phyloP scores from a whole-genome alignment of 2,797 vertebrate genomes.

The Channallabes apus region DNA sequence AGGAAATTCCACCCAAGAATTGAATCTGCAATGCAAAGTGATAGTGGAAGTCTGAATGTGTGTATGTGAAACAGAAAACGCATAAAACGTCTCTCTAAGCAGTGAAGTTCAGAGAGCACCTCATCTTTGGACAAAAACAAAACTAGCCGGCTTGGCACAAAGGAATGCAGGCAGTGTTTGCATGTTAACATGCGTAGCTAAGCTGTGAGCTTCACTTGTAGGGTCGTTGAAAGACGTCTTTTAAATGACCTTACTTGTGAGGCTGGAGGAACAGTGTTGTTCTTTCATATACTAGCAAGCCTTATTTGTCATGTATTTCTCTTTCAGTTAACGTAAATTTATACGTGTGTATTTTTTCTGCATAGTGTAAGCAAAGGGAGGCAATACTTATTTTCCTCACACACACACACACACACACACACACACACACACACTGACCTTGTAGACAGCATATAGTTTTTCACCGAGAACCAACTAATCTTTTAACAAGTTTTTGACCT shows the following conservation, averaged over 20 bases:
- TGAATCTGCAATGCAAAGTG: conserved; percentile 53
- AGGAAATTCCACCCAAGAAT: conserved; percentile 53
- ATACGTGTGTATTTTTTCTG: not conserved
- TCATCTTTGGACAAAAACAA: not conserved
- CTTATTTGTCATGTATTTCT: not conserved
- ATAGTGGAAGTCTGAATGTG: conserved; percentile 10
- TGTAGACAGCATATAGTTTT: not conserved
- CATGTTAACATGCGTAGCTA: not conserved
- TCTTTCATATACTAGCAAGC: not conserved
- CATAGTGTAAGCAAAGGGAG: not conserved
- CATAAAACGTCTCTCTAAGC: not conserved
- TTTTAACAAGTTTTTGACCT: not conserved
- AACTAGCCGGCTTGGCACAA: not conserved
- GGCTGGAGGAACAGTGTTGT: not conserved
- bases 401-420: not conserved
- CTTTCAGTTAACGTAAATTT: not conserved
- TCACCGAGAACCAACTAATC: not conserved
- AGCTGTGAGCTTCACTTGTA: not conserved
- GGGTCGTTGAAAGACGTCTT: not conserved
- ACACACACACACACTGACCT: not conserved
- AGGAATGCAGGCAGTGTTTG: not conserved
- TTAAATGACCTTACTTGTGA: not conserved
- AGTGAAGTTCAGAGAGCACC: not conserved
- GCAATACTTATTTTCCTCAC: not conserved
- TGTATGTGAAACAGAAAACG: not conserved